A percentile compares a stretch with the other conserved stretches of the same genome.
Evolutionary conservation across 2,797 vertebrate genomes (phyloP).

Genomic region (Hippopotamyrus pictus): DNA sequence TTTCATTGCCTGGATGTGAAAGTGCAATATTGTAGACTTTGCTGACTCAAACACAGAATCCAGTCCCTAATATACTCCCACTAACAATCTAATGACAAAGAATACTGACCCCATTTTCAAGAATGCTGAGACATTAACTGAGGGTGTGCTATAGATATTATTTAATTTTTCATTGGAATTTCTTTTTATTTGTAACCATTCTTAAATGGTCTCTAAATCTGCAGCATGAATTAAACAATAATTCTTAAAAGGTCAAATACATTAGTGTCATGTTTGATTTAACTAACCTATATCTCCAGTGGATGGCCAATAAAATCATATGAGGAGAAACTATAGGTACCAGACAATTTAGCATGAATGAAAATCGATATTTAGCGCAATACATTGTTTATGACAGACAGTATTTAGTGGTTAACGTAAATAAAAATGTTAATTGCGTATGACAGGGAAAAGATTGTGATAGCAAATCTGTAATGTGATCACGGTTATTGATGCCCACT

Average conservation of each 20-base stretch:
- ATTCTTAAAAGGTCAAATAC: conserved; percentile 17
- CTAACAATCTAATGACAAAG: neutral
- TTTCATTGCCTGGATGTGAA: neutral
- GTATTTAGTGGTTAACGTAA: neutral
- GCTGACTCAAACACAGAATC: neutral
- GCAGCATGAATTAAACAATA: conserved; percentile 1
- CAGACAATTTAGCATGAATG: neutral
- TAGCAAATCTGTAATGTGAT: neutral
- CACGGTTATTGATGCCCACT: neutral
- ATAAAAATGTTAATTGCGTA: conserved; percentile 18
- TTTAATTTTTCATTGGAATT: neutral
- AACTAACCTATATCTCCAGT: neutral
- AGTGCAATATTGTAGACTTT: neutral
- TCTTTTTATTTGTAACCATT: neutral
- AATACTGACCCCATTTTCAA: neutral
- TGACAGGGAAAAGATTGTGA: conserved; percentile 5
- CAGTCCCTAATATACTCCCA: neutral
- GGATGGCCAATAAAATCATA: neutral
- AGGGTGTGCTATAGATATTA: neutral
- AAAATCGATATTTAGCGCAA: neutral
- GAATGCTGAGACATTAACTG: neutral
- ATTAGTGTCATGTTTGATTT: conserved; percentile 17
- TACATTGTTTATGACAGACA: neutral
- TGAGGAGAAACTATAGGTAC: neutral
- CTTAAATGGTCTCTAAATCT: neutral